Base-by-base conservation (phyloP, 2,797 vertebrate genomes). In the Geranospiza caerulescens region DNA sequence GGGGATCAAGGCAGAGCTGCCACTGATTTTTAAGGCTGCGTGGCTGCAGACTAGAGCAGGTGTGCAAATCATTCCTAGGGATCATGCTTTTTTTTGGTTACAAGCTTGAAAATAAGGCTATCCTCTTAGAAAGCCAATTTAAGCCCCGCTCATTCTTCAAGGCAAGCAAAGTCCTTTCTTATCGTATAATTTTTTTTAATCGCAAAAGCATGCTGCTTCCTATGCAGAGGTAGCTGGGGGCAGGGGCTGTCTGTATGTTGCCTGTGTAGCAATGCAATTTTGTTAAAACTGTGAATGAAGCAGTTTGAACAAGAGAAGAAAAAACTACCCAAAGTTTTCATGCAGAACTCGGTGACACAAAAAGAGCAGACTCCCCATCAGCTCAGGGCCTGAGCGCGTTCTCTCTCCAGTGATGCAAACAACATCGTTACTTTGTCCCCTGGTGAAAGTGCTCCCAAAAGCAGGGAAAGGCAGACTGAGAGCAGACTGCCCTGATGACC, bases 1-100 rank as follows among this genome's bases (percentile, higher is more conserved):
- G 55, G 78, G 42, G 42, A 70, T 67, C 91, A 89, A 63, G 73
- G 84, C 56, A 91, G 82, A 63, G 60, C 33, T 89, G 63, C 21
- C 29, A 29, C 36, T 31, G 78, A 53, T 56, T 87, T 87, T 89
- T 48, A 48, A 64, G 59, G 52, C 47, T 80, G 12, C 0, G 2
- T 62, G 55, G 68, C 50, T 82, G 64, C 42, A 72, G 47, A 52
- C 33, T 31, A 34, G 55, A 58, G 17, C 53, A 70, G 29, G 17
- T 70, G 34, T 59, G 15, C 20, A 50, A 79, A 66, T 29, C 4
- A 1, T 56, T 85, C 45, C 38, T 31, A 15, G 27, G 38, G 38
- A 82, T 59, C 20, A 22, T 26, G 21, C 3, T 20, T 76, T 22
- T 47, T 26, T 71, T 62, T 36, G 2, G 7, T 82, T 76, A 36